phyloP scores from a whole-genome alignment of 2,888 invertebrate genomes.

The Biston stratarius region DNA sequence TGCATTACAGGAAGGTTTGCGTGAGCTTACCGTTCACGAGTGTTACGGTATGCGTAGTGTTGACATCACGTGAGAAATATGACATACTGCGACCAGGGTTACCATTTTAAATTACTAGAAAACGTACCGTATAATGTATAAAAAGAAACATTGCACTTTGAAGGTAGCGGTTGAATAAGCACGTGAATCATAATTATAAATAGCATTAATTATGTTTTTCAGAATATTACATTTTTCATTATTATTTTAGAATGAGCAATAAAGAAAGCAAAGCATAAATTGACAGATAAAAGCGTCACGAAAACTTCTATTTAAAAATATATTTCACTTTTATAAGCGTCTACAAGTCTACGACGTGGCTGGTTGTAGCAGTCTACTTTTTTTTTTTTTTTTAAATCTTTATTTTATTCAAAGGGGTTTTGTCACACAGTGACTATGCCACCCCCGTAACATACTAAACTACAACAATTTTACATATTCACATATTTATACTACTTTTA shows the following conservation, averaged over 20 bases:
- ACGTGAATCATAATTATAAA: too few species aligned
- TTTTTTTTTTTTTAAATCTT: too few species aligned
- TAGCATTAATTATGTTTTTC: too few species aligned
- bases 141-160: not conserved
- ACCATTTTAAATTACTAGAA: not conserved
- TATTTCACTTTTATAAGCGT: not conserved
- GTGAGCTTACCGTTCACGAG: constrained; percentile 8
- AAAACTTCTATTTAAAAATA: not conserved
- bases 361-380: not conserved
- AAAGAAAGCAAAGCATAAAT: not conserved
- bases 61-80: constrained; percentile 21
- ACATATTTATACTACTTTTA: too few species aligned
- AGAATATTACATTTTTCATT: too few species aligned
- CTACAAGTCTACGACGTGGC: not conserved
- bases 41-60: constrained; percentile 7
- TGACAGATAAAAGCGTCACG: not conserved
- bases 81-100: not conserved
- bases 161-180: too few species aligned
- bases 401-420: too few species aligned
- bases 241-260: too few species aligned
- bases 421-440: too few species aligned
- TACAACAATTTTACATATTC: too few species aligned
- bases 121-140: not conserved
- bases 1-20: constrained; percentile 6
- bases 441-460: too few species aligned